Conservation (phyloP, 23 tunicate species). For the Halocynthia roretzi region DNA sequence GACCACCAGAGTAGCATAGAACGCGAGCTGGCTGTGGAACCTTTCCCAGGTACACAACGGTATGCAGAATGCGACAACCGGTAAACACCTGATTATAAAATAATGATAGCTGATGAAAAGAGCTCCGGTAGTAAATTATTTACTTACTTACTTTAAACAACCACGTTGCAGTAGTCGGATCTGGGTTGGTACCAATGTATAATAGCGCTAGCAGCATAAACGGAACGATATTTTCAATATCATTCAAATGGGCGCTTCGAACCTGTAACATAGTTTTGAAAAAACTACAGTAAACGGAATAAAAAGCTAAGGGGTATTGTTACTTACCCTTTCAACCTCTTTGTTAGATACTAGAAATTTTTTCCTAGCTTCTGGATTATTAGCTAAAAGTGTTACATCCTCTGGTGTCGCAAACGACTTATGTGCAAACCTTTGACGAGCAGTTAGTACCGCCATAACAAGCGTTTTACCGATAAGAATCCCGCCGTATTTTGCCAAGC, state of each 20-base stretch:
- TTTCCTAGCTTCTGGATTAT: conserved; percentile 23
- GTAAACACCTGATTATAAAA: conserved; percentile 22
- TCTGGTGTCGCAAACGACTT: conserved; percentile 21
- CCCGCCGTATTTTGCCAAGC: conserved; percentile 34
- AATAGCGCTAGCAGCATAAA: conserved; percentile 55
- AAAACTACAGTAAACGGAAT: not conserved
- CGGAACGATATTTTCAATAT: conserved; percentile 81
- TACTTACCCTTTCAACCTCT: conserved; percentile 66
- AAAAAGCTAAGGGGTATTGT: not conserved
- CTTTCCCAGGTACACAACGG: conserved; percentile 8
- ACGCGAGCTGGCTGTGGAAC: conserved; percentile 25
- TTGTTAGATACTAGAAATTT: conserved; percentile 43
- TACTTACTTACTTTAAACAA: conserved; percentile 53
- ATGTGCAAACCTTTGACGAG: conserved; percentile 16
- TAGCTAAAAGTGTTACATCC: conserved; percentile 9
- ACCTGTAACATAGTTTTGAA: conserved; percentile 25
- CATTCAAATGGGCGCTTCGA: conserved; percentile 70
- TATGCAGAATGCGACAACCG: conserved; percentile 20
- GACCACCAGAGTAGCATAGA: conserved; percentile 2
- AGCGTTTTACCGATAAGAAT: conserved; percentile 36
- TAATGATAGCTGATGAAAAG: not conserved
- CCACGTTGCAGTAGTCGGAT: conserved; percentile 41
- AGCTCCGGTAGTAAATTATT: no score
- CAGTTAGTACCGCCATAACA: conserved; percentile 33
- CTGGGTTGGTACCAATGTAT: conserved; percentile 52